Base-by-base conservation (phyloP, 2,888 invertebrate species). In the Cheilosia grossa region DNA sequence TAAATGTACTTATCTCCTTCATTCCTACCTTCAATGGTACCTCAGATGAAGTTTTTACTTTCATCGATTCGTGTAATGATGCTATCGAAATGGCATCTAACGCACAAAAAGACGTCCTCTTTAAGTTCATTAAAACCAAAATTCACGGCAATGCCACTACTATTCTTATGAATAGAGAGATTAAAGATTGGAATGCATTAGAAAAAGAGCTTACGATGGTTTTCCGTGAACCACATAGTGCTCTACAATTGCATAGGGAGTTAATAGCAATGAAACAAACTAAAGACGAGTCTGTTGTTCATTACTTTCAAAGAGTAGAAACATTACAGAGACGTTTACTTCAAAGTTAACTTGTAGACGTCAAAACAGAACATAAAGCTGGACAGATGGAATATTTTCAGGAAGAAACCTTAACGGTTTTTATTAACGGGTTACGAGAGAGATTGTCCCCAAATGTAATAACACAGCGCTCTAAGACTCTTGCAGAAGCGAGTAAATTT, bases 401-500 rank as follows among this genome's bases (percentile, higher is more conserved):
- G 5, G 24, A 63, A n/a, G 53, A 72, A 37, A 72, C 42, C 7
- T n/a, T 61, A 30, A 73, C 53, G 15, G 53, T 63, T 15, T 73
- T 61, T 37, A 61, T 73, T 3, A 53, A 73, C 13, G 49, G 40
- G 17, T 24, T 59, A 17, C 21, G 37, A 0, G 37, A 58, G 27
- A 47, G 58, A 33, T 33, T 33, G 10, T 70, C 69, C 9, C 10
- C 47, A 9, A 74, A 80, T 17, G 80, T 61, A 2, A 59, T 74
- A 7, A 80, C 61, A 10, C 67, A 80, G 44, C 42, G 27, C 51
- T 61, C 80, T 21, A 74, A 56, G 10, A 53, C 27, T 10, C 47
- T 79, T 15, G 15, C 58, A 17, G 78, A 69, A n/a, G 70, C 69
- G 24, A 70, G 69, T 61, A 56, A 44, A 37, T 73, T 79, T 19